Percentiles rank a stretch among this genome's conserved stretches.
Conservation (phyloP, 2,888 invertebrate genomes). For the Diachrysia chrysitis region DNA sequence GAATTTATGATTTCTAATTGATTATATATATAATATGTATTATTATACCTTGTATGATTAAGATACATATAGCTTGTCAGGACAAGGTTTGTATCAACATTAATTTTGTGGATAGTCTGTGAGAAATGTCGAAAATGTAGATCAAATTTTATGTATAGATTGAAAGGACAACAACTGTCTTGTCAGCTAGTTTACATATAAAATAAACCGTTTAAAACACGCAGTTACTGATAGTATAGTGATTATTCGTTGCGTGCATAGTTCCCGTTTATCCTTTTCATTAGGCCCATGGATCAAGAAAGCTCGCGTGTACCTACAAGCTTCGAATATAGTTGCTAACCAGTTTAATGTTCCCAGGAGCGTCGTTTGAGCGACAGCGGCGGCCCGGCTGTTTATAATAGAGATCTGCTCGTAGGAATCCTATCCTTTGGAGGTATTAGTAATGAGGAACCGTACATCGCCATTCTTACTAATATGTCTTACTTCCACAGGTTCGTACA, state of each 20-base stretch:
- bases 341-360: slow-evolving; percentile 60
- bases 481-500: slow-evolving; percentile 74
- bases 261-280: background rate
- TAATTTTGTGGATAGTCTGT: too few relatives aligned
- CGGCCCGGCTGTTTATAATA: slow-evolving; percentile 69
- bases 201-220: too few relatives aligned
- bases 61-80: too few relatives aligned
- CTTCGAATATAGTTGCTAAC: slow-evolving; percentile 15
- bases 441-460: slow-evolving; percentile 56
- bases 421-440: slow-evolving; percentile 68
- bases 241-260: background rate
- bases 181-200: too few relatives aligned
- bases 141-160: too few relatives aligned
- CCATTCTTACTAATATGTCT: slow-evolving; percentile 77
- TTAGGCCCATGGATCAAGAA: slow-evolving; percentile 10
- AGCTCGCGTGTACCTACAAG: slow-evolving; percentile 9
- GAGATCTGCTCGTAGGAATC: slow-evolving; percentile 70
- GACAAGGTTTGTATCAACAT: too few relatives aligned
- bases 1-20: too few relatives aligned
- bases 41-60: too few relatives aligned
- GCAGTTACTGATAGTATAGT: too few relatives aligned
- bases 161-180: too few relatives aligned
- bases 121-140: too few relatives aligned
- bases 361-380: slow-evolving; percentile 75
- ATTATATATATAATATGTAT: too few relatives aligned